Evolutionary conservation across 2,797 vertebrate species (phyloP), one percentile per base, ranked within the genome.

Genomic region (Sebastes trivittatus): DNA sequence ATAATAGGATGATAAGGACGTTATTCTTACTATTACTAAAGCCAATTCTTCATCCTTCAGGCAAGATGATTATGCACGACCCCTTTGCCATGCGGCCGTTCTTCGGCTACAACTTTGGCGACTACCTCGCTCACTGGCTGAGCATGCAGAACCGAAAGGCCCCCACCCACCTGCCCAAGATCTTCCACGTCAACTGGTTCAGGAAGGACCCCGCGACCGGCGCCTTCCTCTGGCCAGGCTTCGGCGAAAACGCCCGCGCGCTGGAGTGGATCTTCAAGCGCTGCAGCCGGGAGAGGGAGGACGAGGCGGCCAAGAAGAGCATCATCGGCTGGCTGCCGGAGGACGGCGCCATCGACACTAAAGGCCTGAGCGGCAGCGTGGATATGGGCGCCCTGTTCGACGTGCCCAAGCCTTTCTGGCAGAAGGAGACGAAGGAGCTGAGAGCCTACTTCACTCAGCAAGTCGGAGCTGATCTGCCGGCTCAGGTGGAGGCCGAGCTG

Each of bases 171-270:
- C 94, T 98, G 29, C 98, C 98, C 25, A 97, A 96, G 84, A 97
- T 98, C 92, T 98, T 98, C 94, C 98, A 98, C 1, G 97, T 98
- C 89, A 98, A 98, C 94, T 98, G 98, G 98, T 98, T 98, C 94
- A 93, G 97, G 7, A 96, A 96, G 38, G 95, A 97, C 56, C 91
- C 92, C 0, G 60, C 89, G 2, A 87, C 86, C 0, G 97, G 97
- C 0, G 60, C 89, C 75, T 98, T 98, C 95, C 91, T 98, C 29
- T 98, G 98, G 98, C 98, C 97, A 0, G 98, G 98, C n/a, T 98
- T 98, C 4, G 97, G 97, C 0, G 97, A 98, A 81, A 98, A 98
- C 18, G 93, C 96, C 42, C 95, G 98, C 0, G 97, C 97, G 32
- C 93, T 98, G 7, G 97, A 98, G 77, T 98, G 98, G 98, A 96